Percentiles rank a stretch among this genome's conserved stretches.
Evolutionary conservation across 2,113 vertebrate genomes (phyloP).

Genomic region (Camelus bactrianus): DNA sequence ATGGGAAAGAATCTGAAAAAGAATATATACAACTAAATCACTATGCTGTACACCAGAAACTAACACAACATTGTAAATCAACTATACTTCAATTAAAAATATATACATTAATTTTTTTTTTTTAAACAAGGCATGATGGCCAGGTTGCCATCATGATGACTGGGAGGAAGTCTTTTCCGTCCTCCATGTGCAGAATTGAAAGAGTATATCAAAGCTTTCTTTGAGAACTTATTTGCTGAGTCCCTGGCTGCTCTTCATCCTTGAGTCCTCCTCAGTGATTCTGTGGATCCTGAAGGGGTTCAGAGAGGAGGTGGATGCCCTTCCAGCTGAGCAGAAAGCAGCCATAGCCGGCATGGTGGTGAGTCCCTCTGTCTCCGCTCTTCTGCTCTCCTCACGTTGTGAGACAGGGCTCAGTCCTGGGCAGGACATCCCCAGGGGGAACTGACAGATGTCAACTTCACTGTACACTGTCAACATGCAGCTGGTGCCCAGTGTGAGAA

Average conservation of each 20-base stretch:
- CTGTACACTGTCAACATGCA: neutral
- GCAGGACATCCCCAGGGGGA: neutral
- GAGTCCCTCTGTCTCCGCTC: neutral
- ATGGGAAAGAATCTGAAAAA: too few relatives aligned
- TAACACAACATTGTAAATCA: too few relatives aligned
- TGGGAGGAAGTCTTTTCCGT: neutral
- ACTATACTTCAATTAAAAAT: too few relatives aligned
- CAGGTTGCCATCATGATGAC: neutral
- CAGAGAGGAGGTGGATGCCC: neutral
- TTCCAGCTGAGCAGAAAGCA: neutral
- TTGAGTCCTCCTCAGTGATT: neutral
- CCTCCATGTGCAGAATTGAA: neutral
- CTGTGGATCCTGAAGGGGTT: neutral
- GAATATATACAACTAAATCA: too few relatives aligned
- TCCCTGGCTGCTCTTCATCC: neutral
- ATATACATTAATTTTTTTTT: too few relatives aligned
- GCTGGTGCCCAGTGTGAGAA: neutral
- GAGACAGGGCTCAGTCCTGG: neutral
- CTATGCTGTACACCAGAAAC: too few relatives aligned
- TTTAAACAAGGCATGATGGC: too few relatives aligned
- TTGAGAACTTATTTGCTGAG: neutral
- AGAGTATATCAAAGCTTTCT: neutral
- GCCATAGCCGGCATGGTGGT: neutral
- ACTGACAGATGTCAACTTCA: neutral
- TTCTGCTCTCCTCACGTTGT: too few relatives aligned